phyloP scores from a whole-genome alignment of 2,113 vertebrate species.

The Lamprotornis superbus region DNA sequence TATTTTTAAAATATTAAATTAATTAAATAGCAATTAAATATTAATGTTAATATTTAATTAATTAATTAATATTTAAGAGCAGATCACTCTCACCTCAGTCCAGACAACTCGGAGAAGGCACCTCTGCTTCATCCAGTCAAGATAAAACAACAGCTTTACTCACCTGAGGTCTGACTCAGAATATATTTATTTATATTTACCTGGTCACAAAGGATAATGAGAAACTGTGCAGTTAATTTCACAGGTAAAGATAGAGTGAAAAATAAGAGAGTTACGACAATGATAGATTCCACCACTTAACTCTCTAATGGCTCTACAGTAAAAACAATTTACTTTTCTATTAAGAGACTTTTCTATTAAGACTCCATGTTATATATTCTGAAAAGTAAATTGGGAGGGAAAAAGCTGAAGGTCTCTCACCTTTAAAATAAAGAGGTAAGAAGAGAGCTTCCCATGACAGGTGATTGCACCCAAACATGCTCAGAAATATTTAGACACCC shows the following conservation, averaged over 20 bases:
- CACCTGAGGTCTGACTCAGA: neutral
- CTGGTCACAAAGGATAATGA: neutral
- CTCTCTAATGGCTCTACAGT: neutral
- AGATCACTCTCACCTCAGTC: neutral
- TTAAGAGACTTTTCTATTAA: neutral
- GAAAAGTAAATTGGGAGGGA: neutral
- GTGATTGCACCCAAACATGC: accelerated
- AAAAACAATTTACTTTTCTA: neutral
- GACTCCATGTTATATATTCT: neutral
- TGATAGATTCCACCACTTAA: neutral
- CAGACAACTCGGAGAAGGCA: neutral
- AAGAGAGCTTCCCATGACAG: neutral
- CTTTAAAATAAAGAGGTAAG: neutral
- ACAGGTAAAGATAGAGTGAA: neutral
- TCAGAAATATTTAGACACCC: neutral
- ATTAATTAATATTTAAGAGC: neutral
- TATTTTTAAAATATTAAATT: neutral
- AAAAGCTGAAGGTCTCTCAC: neutral
- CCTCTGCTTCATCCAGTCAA: neutral
- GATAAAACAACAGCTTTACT: neutral
- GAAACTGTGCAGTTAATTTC: neutral
- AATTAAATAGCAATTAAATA: too few species aligned
- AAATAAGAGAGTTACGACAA: neutral
- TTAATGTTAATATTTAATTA: too few species aligned
- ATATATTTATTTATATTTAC: neutral